These are phyloP conservation scores for Aldrovandia affinis DNA, from an alignment of 2,797 vertebrate genomes.

Conservation along the genomic window DNA sequence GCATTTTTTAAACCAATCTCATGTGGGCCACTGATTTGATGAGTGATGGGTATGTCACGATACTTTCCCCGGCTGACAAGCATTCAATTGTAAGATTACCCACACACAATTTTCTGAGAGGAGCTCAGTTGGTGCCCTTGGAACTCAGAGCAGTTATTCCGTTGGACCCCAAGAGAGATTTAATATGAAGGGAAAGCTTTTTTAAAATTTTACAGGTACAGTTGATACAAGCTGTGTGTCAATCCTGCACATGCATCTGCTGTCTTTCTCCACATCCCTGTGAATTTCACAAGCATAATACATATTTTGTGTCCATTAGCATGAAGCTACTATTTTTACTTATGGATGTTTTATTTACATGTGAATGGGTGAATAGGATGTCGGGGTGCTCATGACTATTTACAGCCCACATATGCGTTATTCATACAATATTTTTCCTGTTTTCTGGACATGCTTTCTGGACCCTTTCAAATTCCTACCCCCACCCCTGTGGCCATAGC, in stretches of 20 bases:
- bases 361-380: neutral
- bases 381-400: neutral
- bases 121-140: neutral
- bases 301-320: neutral
- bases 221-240: neutral
- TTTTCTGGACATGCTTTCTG: neutral
- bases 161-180: neutral
- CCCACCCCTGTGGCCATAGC: too few relatives aligned
- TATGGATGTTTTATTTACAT: neutral
- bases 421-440: neutral
- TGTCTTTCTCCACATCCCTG: neutral
- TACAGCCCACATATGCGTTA: neutral
- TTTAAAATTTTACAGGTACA: neutral
- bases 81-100: neutral
- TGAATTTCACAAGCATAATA: neutral
- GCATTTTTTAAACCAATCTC: neutral
- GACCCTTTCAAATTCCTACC: neutral
- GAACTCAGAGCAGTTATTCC: neutral
- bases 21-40: neutral
- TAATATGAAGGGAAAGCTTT: neutral
- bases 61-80: neutral
- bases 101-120: too few relatives aligned
- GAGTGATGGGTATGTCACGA: neutral
- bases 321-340: neutral
- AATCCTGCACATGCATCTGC: neutral